Percentiles rank a stretch among this genome's conserved stretches.
These are phyloP conservation scores for Ectemnius continuus DNA, from an alignment of 2,888 invertebrate species.

Conservation along the genomic window DNA sequence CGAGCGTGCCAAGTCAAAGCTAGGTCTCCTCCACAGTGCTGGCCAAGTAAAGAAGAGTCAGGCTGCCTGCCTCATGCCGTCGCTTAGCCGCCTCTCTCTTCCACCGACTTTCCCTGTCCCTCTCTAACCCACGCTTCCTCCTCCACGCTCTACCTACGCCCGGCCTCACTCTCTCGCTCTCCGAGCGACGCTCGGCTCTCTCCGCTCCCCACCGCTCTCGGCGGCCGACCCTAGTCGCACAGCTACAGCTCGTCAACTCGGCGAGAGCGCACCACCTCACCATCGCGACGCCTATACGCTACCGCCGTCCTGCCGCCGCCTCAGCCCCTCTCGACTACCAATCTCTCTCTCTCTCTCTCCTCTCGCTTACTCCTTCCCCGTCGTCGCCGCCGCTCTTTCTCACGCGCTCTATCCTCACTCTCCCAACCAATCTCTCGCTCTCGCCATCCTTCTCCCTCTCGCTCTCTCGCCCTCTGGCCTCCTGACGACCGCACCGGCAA, in stretches of 20 bases:
- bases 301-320: background rate
- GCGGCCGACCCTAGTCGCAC: constrained; percentile 8
- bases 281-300: background rate
- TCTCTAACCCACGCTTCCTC: constrained; percentile 7
- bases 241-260: constrained; percentile 17
- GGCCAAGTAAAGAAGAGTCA: constrained; percentile 70
- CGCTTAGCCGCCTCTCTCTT: constrained; percentile 46
- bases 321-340: background rate
- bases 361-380: constrained; percentile 9
- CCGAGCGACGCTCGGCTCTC: background rate
- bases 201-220: constrained; percentile 18
- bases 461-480: constrained; percentile 5
- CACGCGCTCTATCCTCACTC: constrained; percentile 18
- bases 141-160: constrained; percentile 8
- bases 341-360: constrained; percentile 15
- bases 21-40: constrained; percentile 67
- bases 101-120: constrained; percentile 24
- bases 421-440: background rate
- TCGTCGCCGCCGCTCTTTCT: constrained; percentile 22
- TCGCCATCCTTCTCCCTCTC: constrained; percentile 17
- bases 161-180: background rate
- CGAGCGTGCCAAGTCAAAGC: constrained; percentile 58
- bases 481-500: constrained; percentile 37
- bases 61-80: constrained; percentile 48
- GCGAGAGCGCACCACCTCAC: background rate